Percentiles rank a stretch among this genome's conserved stretches.
phyloP scores from a whole-genome alignment of 2,113 vertebrate genomes.

The Alethe diademata region DNA sequence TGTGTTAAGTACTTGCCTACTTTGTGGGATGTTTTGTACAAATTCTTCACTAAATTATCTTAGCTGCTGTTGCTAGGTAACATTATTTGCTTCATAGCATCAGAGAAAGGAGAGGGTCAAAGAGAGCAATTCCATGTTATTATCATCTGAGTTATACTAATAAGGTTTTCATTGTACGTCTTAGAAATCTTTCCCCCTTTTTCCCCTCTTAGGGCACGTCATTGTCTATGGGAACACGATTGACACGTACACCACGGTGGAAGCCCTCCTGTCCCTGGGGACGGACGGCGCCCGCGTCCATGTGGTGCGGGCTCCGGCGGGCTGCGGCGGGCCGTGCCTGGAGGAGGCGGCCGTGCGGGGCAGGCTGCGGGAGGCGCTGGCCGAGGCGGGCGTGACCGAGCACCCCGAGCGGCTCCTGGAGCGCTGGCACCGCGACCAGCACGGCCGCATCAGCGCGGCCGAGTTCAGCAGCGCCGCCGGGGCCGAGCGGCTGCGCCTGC shows the following conservation, averaged over 20 bases:
- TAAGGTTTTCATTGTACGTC: constrained; percentile 60
- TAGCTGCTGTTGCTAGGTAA: constrained; percentile 80
- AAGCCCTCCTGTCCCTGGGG: constrained; percentile 79
- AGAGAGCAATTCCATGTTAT: constrained; percentile 71
- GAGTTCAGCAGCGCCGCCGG: constrained; percentile 74
- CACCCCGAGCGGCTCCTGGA: constrained; percentile 75
- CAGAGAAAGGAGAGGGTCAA: constrained; percentile 71
- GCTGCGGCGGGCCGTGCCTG: constrained; percentile 61
- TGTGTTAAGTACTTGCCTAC: constrained; percentile 73
- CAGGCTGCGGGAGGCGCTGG: constrained; percentile 57
- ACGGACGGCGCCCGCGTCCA: constrained; percentile 79
- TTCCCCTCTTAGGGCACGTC: constrained; percentile 74
- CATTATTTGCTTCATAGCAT: constrained; percentile 74
- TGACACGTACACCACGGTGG: constrained; percentile 81
- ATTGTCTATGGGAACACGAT: constrained; percentile 87
- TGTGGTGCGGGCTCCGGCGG: constrained; percentile 74
- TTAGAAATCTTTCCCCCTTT: constrained; percentile 8
- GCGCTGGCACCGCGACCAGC: constrained; percentile 74
- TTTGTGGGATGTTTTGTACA: constrained; percentile 78
- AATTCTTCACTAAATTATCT: constrained; percentile 79
- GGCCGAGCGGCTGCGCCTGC: constrained; percentile 69
- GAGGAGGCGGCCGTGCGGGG: constrained; percentile 62
- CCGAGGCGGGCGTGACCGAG: constrained; percentile 59
- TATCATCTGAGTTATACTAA: constrained; percentile 69
- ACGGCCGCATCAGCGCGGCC: constrained; percentile 73